Evolutionary conservation across 2,113 vertebrate species (phyloP).

Genomic region (Crotophaga sulcirostris): DNA sequence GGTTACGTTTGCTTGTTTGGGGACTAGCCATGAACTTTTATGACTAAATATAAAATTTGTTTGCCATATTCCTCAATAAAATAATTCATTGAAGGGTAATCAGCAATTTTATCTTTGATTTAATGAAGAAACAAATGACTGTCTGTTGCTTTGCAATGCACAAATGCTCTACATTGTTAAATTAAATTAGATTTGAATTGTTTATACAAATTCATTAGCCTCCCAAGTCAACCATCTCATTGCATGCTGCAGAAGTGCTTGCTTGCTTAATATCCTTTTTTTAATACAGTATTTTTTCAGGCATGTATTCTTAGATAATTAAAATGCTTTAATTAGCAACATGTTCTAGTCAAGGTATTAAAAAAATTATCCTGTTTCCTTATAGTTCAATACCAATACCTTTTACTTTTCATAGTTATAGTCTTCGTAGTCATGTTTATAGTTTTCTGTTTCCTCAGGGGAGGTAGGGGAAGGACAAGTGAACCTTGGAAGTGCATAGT

Average conservation of each 20-base stretch:
- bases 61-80: conserved; percentile 45
- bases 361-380: neutral
- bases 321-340: neutral
- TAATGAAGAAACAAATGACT: conserved; percentile 64
- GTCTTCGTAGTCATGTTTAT: neutral
- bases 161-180: conserved; percentile 64
- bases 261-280: neutral
- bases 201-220: conserved; percentile 62
- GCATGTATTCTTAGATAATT: neutral
- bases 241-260: neutral
- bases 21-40: conserved; percentile 46
- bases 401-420: neutral
- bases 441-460: neutral
- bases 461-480: neutral
- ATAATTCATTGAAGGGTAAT: conserved; percentile 58
- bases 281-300: neutral
- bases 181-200: conserved; percentile 62
- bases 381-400: neutral
- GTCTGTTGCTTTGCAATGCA: conserved; percentile 29
- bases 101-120: conserved; percentile 54
- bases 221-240: conserved; percentile 55
- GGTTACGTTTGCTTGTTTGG: conserved; percentile 10
- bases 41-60: conserved; percentile 41
- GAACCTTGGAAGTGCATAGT: neutral
- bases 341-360: neutral